phyloP scores from a whole-genome alignment of 53 echinoderm and acorn worm species.

The Patiria pectinifera region DNA sequence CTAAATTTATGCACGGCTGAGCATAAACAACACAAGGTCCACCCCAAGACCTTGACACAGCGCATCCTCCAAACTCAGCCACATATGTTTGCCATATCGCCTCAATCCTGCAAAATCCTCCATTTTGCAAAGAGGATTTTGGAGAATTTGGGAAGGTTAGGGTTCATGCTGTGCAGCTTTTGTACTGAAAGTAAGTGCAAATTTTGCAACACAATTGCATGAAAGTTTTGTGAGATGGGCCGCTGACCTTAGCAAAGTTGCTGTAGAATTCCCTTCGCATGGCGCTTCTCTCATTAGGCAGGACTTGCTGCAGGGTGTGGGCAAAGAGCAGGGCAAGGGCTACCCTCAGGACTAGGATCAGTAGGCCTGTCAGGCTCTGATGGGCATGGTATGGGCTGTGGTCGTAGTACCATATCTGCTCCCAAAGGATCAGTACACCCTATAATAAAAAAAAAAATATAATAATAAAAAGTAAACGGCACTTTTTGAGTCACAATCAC shows the following conservation, averaged over 20 bases:
- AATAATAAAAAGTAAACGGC: too few species aligned
- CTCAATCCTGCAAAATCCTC: too few species aligned
- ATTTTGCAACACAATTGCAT: neutral
- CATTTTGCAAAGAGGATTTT: too few species aligned
- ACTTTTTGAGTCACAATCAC: too few species aligned
- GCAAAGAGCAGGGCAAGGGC: slow-evolving; percentile 86
- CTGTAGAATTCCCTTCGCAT: slow-evolving; percentile 84
- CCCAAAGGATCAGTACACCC: slow-evolving; percentile 81
- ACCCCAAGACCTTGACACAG: too few species aligned
- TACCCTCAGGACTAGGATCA: slow-evolving; percentile 76
- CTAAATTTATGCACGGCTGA: too few species aligned
- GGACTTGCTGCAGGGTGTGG: slow-evolving; percentile 82
- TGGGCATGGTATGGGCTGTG: slow-evolving; percentile 87
- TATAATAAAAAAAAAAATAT: neutral
- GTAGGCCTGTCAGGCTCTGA: slow-evolving; percentile 83
- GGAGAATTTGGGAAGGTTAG: too few species aligned
- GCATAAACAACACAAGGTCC: too few species aligned
- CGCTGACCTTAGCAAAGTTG: slow-evolving; percentile 87
- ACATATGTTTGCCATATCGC: too few species aligned
- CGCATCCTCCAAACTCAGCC: too few species aligned
- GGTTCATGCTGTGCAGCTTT: too few species aligned
- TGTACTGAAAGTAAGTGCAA: too few species aligned
- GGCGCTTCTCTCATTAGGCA: slow-evolving; percentile 87
- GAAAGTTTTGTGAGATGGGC: neutral
- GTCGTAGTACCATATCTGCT: slow-evolving; percentile 80